Conservation (phyloP, 1,140 invertebrate species). For the Drosophila sp. region DNA sequence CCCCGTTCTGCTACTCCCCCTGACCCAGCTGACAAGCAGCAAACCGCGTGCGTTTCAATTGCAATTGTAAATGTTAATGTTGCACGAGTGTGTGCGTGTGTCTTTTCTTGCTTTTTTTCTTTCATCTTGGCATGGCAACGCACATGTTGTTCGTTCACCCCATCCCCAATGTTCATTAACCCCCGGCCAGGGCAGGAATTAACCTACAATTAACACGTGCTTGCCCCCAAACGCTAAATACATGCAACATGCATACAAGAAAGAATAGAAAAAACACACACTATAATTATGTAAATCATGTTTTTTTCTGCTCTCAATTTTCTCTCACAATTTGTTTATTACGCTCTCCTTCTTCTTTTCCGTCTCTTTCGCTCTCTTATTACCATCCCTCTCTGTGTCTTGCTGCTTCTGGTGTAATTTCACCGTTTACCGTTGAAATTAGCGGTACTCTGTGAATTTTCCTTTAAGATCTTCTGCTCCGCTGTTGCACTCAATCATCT, state of each 20-base stretch:
- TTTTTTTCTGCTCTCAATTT: slow-evolving; percentile 41
- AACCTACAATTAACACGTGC: slow-evolving; percentile 82
- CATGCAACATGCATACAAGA: slow-evolving; percentile 47
- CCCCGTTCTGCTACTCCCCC: slow-evolving; percentile 13
- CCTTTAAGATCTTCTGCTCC: slow-evolving; percentile 8
- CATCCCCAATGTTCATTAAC: slow-evolving; percentile 67
- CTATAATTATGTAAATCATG: slow-evolving; percentile 76
- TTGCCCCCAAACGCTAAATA: slow-evolving; percentile 43
- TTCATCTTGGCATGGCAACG: slow-evolving; percentile 61
- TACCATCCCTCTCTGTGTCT: slow-evolving; percentile 4
- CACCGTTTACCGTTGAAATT: slow-evolving; percentile 49
- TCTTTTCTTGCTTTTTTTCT: slow-evolving; percentile 39
- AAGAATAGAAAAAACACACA: slow-evolving; percentile 22
- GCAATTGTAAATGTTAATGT: slow-evolving; percentile 48
- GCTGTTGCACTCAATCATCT: slow-evolving; percentile 21
- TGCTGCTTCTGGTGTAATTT: slow-evolving; percentile 45
- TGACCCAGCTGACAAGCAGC: slow-evolving; percentile 30
- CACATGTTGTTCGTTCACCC: slow-evolving; percentile 57
- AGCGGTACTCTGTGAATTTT: slow-evolving; percentile 39
- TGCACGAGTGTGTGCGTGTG: slow-evolving; percentile 15
- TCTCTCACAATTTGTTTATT: slow-evolving; percentile 37
- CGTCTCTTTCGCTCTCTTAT: slow-evolving; percentile 2
- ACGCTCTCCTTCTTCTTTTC: slow-evolving; percentile 10
- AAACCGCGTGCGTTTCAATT: slow-evolving; percentile 72
- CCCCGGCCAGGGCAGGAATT: slow-evolving; percentile 50